Evolutionary conservation across 2,797 vertebrate species (phyloP), one percentile per base, ranked within the genome.

Genomic region (Falco columbarius): DNA sequence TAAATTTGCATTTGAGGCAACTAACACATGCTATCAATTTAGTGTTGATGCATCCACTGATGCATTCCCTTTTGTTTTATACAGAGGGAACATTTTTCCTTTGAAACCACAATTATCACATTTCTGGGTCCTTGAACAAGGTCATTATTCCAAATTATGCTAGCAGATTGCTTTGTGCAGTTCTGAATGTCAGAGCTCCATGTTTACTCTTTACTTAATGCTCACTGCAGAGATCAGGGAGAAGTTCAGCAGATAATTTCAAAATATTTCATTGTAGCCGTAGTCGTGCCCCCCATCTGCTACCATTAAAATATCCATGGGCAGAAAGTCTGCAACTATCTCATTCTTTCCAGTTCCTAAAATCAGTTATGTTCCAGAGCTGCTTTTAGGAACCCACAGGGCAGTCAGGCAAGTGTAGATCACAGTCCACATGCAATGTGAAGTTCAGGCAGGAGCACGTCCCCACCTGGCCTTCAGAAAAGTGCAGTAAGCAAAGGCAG

Each of bases 41-140:
- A 75, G 49, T 21, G 14, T 44, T 56, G 56, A 71, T 63, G 42
- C 54, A 90, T 34, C 34, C 55, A 81, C 4, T 65, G 72, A 92
- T 1, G 5, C 56, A 68, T n/a, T 74, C 40, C 32, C 32, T 20
- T 96, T 80, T 83, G 44, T 83, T 89, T 86, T 80, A 62, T 44
- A 68, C 44, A 93, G 72, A 83, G 2, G 5, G 68, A 62, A 63
- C 82, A 20, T 82, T 89, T 65, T 89, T 89, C 55, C 72, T 86
- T 89, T 86, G 40, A 86, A 91, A 91, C 29, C 65, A 83, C 44
- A 91, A 52, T 91, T 94, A 91, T 73, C 85, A 86, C 59, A 76
- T 93, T 91, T 83, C 81, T 76, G 40, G 59, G 68, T 83, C 73
- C 65, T 46, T 84, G 65, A 91, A 72, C 40, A 89, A 86, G 73